A percentile compares a stretch with the other conserved stretches of the same genome.
These are phyloP conservation scores for Dendrophyllia cribrosa DNA, from an alignment of 64 coral and sea anemone species.

Conservation along the genomic window DNA sequence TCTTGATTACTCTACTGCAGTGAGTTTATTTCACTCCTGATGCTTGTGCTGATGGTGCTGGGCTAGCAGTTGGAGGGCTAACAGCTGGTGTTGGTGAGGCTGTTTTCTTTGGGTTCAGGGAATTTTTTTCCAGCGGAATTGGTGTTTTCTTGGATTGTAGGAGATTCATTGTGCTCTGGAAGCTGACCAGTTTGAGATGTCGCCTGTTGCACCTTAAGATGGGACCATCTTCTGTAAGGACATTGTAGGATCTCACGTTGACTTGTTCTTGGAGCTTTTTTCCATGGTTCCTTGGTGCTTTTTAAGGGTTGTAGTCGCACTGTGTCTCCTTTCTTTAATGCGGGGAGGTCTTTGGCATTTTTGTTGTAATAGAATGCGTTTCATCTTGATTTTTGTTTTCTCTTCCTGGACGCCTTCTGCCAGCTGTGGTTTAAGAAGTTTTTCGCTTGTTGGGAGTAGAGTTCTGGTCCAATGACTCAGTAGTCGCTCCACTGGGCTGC, in stretches of 20 bases:
- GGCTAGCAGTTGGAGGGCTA: too few species aligned
- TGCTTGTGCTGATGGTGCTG: too few species aligned
- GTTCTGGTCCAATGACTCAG: slow-evolving; percentile 58
- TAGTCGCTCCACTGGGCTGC: slow-evolving; percentile 47
- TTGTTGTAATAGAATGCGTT: slow-evolving; percentile 59
- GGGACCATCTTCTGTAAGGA: slow-evolving; percentile 21
- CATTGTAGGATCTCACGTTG: slow-evolving; percentile 34
- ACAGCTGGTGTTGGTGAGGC: too few species aligned
- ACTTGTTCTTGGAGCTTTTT: slow-evolving; percentile 28
- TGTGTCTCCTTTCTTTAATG: slow-evolving; percentile 12
- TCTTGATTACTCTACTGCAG: too few species aligned
- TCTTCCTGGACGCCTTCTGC: not conserved
- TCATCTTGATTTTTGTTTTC: slow-evolving; percentile 23
- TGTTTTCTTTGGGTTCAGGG: too few species aligned
- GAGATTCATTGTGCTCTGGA: too few species aligned
- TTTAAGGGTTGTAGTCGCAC: slow-evolving; percentile 40
- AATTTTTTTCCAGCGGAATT: too few species aligned
- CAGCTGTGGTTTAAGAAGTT: slow-evolving; percentile 49
- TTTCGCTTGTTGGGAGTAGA: slow-evolving; percentile 54
- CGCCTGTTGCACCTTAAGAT: slow-evolving; percentile 8
- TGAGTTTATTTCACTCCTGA: too few species aligned
- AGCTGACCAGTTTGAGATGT: not conserved
- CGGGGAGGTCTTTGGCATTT: slow-evolving; percentile 46
- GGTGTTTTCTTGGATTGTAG: too few species aligned
- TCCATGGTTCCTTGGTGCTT: not conserved